Evolutionary conservation across 2,888 invertebrate genomes (phyloP).

Genomic region (Dermolepida albohirtum): DNA sequence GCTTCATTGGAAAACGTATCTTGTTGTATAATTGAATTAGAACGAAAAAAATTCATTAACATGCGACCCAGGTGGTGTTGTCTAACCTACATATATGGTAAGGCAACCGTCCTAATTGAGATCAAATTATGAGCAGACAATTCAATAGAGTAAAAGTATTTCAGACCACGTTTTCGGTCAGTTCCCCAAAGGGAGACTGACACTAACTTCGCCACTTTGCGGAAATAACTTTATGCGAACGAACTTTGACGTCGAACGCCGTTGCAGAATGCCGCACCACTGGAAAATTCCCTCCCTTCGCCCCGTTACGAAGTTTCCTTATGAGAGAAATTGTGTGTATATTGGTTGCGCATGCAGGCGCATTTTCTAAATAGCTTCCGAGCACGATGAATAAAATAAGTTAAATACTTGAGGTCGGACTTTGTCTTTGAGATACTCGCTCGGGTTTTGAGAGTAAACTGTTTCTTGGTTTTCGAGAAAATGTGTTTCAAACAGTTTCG

Average conservation of each 20-base stretch:
- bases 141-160: constrained; percentile 30
- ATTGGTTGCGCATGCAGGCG: neutral
- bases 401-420: constrained; percentile 12
- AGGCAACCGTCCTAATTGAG: constrained; percentile 30
- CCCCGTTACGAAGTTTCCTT: constrained; percentile 30
- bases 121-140: constrained; percentile 31
- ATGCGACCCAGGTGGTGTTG: constrained; percentile 26
- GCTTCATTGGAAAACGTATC: constrained; percentile 8
- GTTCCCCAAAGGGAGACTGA: constrained; percentile 8
- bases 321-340: constrained; percentile 16
- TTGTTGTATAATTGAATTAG: constrained; percentile 17
- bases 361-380: constrained; percentile 24
- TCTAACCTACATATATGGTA: constrained; percentile 26
- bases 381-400: neutral
- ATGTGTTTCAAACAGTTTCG: too few species aligned
- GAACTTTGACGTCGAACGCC: constrained; percentile 13
- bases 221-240: neutral
- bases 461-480: too few species aligned
- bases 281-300: constrained; percentile 13
- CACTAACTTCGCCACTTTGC: neutral
- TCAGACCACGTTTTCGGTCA: constrained; percentile 25
- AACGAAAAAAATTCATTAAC: constrained; percentile 30
- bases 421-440: neutral
- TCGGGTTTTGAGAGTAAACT: too few species aligned
- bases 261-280: constrained; percentile 4